These are phyloP conservation scores for Chironex yamaguchii DNA, from an alignment of 30 jellyfish, hydroid and myxozoan genomes.

Conservation along the genomic window DNA sequence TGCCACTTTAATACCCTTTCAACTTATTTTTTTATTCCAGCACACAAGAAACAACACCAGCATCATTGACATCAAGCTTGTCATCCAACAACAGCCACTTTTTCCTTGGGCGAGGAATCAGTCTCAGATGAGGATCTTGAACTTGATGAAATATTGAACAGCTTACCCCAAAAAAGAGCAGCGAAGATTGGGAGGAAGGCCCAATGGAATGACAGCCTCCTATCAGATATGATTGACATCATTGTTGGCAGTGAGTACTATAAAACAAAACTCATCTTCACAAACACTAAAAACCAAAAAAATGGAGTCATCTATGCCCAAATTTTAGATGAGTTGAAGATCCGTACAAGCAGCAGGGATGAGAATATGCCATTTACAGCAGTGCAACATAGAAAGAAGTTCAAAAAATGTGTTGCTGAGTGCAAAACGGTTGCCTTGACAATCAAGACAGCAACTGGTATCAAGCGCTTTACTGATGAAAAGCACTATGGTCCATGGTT, in stretches of 20 bases:
- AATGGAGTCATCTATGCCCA: slow-evolving; percentile 3
- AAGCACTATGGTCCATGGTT: slow-evolving; percentile 59
- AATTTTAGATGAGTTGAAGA: not conserved
- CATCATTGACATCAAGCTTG: no score
- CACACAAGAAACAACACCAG: no score
- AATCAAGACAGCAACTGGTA: slow-evolving; percentile 65
- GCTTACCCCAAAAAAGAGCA: no score
- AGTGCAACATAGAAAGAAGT: slow-evolving; percentile 16
- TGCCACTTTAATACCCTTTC: no score
- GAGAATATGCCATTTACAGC: slow-evolving; percentile 10
- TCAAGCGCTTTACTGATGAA: slow-evolving; percentile 52
- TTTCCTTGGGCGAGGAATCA: no score
- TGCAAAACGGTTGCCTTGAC: slow-evolving; percentile 49
- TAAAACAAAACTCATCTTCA: slow-evolving; percentile 33
- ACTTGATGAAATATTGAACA: no score
- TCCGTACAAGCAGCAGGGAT: not conserved
- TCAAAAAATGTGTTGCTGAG: slow-evolving; percentile 21
- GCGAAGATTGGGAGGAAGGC: slow-evolving; percentile 57
- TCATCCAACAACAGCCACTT: no score
- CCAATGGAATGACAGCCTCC: slow-evolving; percentile 26
- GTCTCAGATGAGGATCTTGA: no score
- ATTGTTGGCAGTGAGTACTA: slow-evolving; percentile 13
- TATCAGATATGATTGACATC: slow-evolving; percentile 32
- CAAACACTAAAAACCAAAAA: slow-evolving; percentile 8
- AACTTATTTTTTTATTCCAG: no score